These are phyloP conservation scores for Drosophila serrata DNA, from an alignment of 1,140 invertebrate genomes.

Conservation along the genomic window DNA sequence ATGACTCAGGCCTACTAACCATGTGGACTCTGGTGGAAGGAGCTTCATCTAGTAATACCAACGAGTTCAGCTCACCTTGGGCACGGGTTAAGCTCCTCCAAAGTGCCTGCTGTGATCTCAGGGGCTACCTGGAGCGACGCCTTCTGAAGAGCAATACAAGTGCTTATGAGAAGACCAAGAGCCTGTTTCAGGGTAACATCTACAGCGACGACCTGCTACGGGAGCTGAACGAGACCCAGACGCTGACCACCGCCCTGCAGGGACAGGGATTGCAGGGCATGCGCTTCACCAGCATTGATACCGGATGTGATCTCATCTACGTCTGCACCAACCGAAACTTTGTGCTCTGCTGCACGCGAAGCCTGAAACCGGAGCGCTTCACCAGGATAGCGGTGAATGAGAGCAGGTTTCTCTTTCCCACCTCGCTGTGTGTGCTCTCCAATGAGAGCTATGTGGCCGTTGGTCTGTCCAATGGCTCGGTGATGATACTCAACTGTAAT, in stretches of 20 bases:
- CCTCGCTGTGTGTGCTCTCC: slow-evolving; percentile 65
- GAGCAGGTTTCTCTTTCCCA: slow-evolving; percentile 77
- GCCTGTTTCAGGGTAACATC: slow-evolving; percentile 79
- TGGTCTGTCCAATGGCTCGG: slow-evolving; percentile 81
- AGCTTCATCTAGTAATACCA: slow-evolving; percentile 13
- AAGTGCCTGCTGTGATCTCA: slow-evolving; percentile 70
- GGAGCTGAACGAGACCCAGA: slow-evolving; percentile 74
- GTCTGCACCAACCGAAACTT: slow-evolving; percentile 83
- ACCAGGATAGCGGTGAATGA: slow-evolving; percentile 68
- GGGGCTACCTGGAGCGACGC: slow-evolving; percentile 61
- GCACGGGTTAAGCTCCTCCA: slow-evolving; percentile 79
- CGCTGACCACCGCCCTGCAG: slow-evolving; percentile 21
- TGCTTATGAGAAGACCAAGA: slow-evolving; percentile 76
- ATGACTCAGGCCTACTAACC: slow-evolving; percentile 78
- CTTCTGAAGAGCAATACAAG: slow-evolving; percentile 49
- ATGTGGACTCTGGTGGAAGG: slow-evolving; percentile 79
- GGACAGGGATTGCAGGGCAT: slow-evolving; percentile 64
- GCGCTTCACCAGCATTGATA: slow-evolving; percentile 76
- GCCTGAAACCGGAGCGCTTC: slow-evolving; percentile 73
- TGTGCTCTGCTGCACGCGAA: slow-evolving; percentile 75
- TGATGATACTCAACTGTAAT: slow-evolving; percentile 81
- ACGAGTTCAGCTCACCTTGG: slow-evolving; percentile 79
- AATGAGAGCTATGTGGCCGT: slow-evolving; percentile 78
- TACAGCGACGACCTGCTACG: slow-evolving; percentile 75
- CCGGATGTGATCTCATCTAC: slow-evolving; percentile 70